Conservation (phyloP, 2,888 invertebrate genomes). For the Dugesia japonica region DNA sequence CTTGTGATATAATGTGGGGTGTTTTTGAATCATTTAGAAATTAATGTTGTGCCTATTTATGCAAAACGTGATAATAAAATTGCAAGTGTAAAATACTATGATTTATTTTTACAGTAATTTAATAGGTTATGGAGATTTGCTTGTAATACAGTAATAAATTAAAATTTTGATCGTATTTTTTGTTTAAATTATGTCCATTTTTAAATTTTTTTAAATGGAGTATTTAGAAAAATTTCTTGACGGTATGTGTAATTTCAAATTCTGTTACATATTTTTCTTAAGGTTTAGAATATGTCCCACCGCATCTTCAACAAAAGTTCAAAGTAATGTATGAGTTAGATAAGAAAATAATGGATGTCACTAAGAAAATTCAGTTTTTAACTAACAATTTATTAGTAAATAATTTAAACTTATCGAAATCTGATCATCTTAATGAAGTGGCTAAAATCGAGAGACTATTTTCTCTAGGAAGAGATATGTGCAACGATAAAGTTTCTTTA, state of each 20-base stretch:
- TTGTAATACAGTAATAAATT: neutral
- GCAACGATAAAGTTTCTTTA: conserved; percentile 31
- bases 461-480: conserved; percentile 2
- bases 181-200: neutral
- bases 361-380: conserved; percentile 12
- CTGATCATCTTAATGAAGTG: neutral
- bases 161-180: neutral
- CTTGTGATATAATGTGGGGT: conserved; percentile 80
- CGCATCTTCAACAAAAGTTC: conserved; percentile 30
- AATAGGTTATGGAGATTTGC: neutral
- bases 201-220: conserved; percentile 21
- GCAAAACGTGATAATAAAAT: neutral
- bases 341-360: neutral
- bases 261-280: conserved; percentile 21
- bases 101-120: neutral
- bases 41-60: conserved; percentile 51
- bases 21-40: conserved; percentile 95
- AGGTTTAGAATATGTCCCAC: conserved; percentile 30
- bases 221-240: conserved; percentile 28
- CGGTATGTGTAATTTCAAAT: neutral
- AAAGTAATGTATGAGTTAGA: conserved; percentile 30
- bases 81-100: conserved; percentile 17
- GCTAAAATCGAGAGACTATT: conserved; percentile 26
- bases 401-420: neutral
- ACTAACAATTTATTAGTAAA: neutral